Conservation (phyloP, 2,888 invertebrate genomes). For the Ptychoptera contaminata region DNA sequence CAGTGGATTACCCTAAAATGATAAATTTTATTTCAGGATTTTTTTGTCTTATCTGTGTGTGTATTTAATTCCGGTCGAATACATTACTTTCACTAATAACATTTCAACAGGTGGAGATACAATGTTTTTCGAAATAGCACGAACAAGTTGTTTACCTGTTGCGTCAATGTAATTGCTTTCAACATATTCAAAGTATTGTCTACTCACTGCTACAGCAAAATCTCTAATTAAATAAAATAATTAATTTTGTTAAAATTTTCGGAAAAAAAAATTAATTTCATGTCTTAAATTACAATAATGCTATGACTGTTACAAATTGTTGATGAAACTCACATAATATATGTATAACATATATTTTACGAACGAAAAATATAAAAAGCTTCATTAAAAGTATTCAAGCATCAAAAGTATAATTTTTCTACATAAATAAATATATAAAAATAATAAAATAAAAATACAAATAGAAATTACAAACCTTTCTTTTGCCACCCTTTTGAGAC, state of each 20-base stretch:
- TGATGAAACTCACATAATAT: no score
- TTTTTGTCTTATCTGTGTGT: no score
- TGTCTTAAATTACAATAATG: no score
- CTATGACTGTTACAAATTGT: no score
- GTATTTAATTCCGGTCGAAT: no score
- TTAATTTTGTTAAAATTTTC: background rate
- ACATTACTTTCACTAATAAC: background rate
- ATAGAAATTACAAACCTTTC: background rate
- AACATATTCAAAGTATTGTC: background rate
- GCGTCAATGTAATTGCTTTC: background rate
- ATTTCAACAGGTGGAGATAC: constrained; percentile 1
- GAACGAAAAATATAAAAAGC: no score
- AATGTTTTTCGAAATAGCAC: background rate
- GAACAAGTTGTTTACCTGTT: background rate
- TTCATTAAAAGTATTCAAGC: no score
- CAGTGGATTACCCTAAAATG: background rate
- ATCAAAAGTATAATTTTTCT: no score
- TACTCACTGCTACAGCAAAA: background rate
- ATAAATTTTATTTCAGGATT: no score
- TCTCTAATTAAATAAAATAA: background rate
- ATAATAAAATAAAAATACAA: no score
- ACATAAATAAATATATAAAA: no score
- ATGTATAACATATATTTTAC: no score
- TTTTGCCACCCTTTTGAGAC: background rate
- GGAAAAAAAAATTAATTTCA: background rate